phyloP scores from a whole-genome alignment of 2,888 invertebrate genomes.

The Hypomecis punctinalis region DNA sequence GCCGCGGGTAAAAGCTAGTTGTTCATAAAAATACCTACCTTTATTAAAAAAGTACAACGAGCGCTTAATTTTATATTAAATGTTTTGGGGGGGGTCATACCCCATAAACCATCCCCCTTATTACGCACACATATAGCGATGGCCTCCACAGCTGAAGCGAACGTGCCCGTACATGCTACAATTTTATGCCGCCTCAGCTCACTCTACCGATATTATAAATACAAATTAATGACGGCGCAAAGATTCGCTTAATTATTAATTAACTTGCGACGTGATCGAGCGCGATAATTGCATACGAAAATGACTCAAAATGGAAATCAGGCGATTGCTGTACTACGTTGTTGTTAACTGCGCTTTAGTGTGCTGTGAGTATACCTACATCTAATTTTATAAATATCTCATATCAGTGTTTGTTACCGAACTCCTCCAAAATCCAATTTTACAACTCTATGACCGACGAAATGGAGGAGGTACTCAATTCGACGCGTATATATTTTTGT shows the following conservation, averaged over 20 bases:
- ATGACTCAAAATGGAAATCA: slow-evolving; percentile 79
- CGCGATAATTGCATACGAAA: slow-evolving; percentile 56
- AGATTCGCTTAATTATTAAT: slow-evolving; percentile 51
- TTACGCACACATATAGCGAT: slow-evolving; percentile 9
- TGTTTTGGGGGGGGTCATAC: too few relatives aligned
- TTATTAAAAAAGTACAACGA: too few relatives aligned
- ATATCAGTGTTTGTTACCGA: too few relatives aligned
- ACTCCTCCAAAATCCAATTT: too few relatives aligned
- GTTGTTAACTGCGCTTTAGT: slow-evolving; percentile 64
- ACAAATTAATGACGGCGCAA: slow-evolving; percentile 48
- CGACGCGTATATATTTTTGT: too few relatives aligned
- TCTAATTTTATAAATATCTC: too few relatives aligned
- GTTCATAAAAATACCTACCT: too few relatives aligned
- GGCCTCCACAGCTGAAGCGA: slow-evolving; percentile 23
- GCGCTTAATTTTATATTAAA: too few relatives aligned
- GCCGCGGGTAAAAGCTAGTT: too few relatives aligned
- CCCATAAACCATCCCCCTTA: too few relatives aligned
- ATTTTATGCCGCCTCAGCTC: slow-evolving; percentile 40
- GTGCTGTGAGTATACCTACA: slow-evolving; percentile 50
- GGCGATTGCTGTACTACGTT: slow-evolving; percentile 58
- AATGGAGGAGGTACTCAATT: too few relatives aligned
- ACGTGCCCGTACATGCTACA: slow-evolving; percentile 40
- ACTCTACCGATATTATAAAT: slow-evolving; percentile 51
- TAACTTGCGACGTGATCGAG: slow-evolving; percentile 45
- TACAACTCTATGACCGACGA: too few relatives aligned